Evolutionary conservation across 1,140 invertebrate genomes (phyloP).

Genomic region (Drosophila orosa): DNA sequence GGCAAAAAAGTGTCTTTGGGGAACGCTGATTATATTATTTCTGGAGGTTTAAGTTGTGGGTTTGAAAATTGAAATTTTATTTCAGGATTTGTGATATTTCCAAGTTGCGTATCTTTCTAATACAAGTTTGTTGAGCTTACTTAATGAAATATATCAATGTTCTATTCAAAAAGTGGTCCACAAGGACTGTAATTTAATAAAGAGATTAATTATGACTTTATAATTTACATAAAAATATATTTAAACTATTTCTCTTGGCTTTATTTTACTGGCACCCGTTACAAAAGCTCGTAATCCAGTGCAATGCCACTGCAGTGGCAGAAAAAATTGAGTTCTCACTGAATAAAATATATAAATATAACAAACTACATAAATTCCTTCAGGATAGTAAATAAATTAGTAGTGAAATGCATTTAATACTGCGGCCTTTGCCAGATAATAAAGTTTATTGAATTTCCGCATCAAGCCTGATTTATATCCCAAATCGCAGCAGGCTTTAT

Average conservation of each 20-base stretch:
- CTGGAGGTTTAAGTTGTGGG: slow-evolving; percentile 17
- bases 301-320: no score
- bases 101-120: background rate
- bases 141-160: background rate
- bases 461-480: slow-evolving; percentile 22
- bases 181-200: no score
- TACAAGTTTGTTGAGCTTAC: background rate
- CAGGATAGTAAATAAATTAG: background rate
- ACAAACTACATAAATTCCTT: background rate
- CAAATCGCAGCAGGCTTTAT: slow-evolving; percentile 61
- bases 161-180: no score
- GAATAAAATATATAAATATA: no score
- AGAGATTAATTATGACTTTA: background rate
- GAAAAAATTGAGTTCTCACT: no score
- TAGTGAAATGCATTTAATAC: background rate
- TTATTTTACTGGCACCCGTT: background rate
- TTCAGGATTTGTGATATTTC: slow-evolving; percentile 1
- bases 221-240: background rate
- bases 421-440: background rate
- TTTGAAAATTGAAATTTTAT: slow-evolving; percentile 45
- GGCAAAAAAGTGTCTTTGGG: slow-evolving; percentile 15
- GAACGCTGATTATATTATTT: slow-evolving; percentile 16
- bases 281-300: no score
- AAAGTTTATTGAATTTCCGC: slow-evolving; percentile 2
- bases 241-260: background rate